Evolutionary conservation across 2,888 invertebrate species (phyloP), one percentile per base, ranked within the genome.

Genomic region (Scaptomyza cyrtandrae): DNA sequence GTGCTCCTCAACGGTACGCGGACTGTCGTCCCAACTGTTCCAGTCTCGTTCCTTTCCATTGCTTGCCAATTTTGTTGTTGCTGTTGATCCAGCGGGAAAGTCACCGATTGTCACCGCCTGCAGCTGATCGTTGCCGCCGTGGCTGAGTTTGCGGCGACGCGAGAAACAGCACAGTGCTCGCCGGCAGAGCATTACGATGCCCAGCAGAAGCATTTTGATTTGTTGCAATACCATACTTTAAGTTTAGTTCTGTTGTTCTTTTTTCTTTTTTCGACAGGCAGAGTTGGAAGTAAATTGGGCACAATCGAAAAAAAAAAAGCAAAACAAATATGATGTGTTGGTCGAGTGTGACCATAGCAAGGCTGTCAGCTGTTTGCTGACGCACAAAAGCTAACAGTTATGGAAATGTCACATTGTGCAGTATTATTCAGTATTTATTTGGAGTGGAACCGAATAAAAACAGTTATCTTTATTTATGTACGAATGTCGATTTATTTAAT

Each of bases 141-240:
- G 80, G 63, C 86, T 85, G 11, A 79, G 66, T n/a, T 93, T 93
- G 64, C 94, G 92, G 58, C 93, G 92, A 2, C 93, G 89, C 16
- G 93, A 92, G 70, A 95, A 93, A 81, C 95, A 95, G 81, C 95
- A 95, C 80, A 95, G 90, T 2, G 94, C 94, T 29, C 94, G 92
- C 58, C 94, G 92, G 68, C 94, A 93, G 31, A 93, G 83, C 39
- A 93, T 93, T 29, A 94, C 80, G 33, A 95, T 86, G 64, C 93
- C 84, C 41, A 95, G 88, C 43, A 94, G 75, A 43, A 94, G 88
- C 49, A 93, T 92, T 90, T 94, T 94, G 0, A 95, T 77, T 84
- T 94, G 93, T 83, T 93, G 92, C 55, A 93, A 77, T 72, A 93
- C 92, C 93, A 92, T 92, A 77, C 24, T 52, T n/a, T 0, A 39